Evolutionary conservation across 2,797 vertebrate species (phyloP), one percentile per base, ranked within the genome.

Genomic region (Micrastur ruficollis): DNA sequence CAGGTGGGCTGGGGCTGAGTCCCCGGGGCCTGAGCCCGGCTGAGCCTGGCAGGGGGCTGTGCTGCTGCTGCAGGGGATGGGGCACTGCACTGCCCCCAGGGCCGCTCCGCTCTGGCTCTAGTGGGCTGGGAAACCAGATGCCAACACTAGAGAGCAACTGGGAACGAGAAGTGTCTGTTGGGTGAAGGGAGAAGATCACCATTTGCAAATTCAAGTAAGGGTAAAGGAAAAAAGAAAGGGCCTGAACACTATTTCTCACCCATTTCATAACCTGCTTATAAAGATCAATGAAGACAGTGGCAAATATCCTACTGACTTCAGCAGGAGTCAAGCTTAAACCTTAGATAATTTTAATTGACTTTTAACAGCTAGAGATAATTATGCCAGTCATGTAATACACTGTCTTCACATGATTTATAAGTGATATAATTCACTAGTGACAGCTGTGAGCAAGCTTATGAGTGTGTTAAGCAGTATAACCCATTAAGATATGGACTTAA

Each of bases 1-100:
- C 47, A 65, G 31, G 38, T 46, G 26, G 17, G n/a, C 62, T 17
- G 8, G 34, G 44, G 13, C 32, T 55, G 36, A 73, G 16, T 8
- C 12, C 26, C 12, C 1, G 0, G n/a, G 13, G 3, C 8, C 46
- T 1, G 3, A 53, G 29, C 23, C 44, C 1, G 1, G 11, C 7
- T 0, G 0, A 62, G 16, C 38, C 11, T 31, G 25, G 18, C n/a
- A 38, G n/a, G 26, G 12, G 19, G 9, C 53, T 53, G 12, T 14
- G 22, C 22, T 53, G 22, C 22, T 53, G 8, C 7, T 34, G 22
- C 17, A 56, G 67, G 12, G 19, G 13, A 15, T 0, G 1, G 7
- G 44, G n/a, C 40, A 53, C 14, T 19, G 27, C 1, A 2, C 12
- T 27, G 25, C 12, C 6, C 8, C 15, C 25, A 0, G 0, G 34